Evolutionary conservation across 1,140 invertebrate genomes (phyloP), one percentile per base, ranked within the genome.

Genomic region (Magallana angulata): DNA sequence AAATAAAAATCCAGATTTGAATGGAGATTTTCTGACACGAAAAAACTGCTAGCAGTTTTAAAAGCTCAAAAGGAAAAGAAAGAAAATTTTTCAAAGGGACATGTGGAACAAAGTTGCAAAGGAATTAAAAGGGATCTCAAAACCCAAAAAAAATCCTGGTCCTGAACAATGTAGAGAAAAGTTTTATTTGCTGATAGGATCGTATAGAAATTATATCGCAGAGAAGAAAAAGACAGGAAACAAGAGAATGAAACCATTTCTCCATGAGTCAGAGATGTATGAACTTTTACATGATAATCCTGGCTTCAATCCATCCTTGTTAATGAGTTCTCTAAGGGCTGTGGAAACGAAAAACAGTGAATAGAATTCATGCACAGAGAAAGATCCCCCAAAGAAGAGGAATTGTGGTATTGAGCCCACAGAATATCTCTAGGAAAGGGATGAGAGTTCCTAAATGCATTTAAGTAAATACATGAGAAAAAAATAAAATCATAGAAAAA

Each of bases 361-460:
- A 64, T 89, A 86, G 24, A 24, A 24, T 24, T 24, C 24, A 24
- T 24, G 24, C 24, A 24, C 24, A 24, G 24, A 24, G 24, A 24
- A 24, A 24, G 24, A 24, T 24, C 24, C 24, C 24, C 1, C 24
- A 90, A 14, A 86, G 90, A 30, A 87, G 88, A 68, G 71, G 89
- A 57, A 62, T 88, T 11, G 84, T 84, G 9, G 89, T 87, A 9
- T 59, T 88, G 84, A 89, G 86, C 7, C 82, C 90, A 14, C 90
- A 89, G 0, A 11, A 89, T 24, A 24, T 24, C 24, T 24, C 24
- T 24, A 24, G 24, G 71, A 87, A 84, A 60, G 90, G 86, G 14
- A 87, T 90, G 84, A 87, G 85, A 89, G 89, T 59, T 58, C 76
- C 7, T 60, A 18, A 83, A 18, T 3, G 11, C 58, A 9, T 6